A percentile compares a stretch with the other conserved stretches of the same genome.
Evolutionary conservation across 2,888 invertebrate species (phyloP).

Genomic region (Saturnia pavonia): DNA sequence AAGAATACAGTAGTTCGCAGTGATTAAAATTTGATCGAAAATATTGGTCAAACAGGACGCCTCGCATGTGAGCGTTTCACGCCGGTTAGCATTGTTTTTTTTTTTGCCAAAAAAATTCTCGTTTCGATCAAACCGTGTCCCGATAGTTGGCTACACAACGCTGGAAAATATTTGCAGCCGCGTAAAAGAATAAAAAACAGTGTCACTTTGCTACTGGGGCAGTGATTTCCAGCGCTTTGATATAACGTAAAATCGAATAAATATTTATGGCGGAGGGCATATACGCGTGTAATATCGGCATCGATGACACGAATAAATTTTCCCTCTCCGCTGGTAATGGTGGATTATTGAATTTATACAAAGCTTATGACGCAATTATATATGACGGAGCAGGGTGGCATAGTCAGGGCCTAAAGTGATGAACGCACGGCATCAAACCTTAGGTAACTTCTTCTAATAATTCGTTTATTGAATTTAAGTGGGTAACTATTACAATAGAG

Average conservation of each 20-base stretch:
- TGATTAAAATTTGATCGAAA: constrained; percentile 12
- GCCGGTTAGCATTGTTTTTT: neutral
- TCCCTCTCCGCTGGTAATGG: neutral
- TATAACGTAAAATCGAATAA: constrained; percentile 49
- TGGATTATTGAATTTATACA: neutral
- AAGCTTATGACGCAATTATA: neutral
- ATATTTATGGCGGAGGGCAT: constrained; percentile 40
- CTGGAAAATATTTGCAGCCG: constrained; percentile 25
- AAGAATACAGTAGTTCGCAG: neutral
- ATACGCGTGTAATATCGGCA: constrained; percentile 35
- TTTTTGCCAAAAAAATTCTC: constrained; percentile 6
- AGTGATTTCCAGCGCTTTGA: constrained; percentile 53
- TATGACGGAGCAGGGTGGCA: no score
- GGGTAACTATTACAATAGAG: no score
- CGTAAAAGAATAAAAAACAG: constrained; percentile 21
- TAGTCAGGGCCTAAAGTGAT: no score
- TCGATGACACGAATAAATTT: constrained; percentile 19
- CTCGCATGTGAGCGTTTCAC: neutral
- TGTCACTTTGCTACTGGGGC: constrained; percentile 23
- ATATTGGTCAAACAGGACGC: constrained; percentile 19
- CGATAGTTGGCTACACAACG: constrained; percentile 21
- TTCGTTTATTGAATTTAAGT: no score
- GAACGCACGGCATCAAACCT: no score
- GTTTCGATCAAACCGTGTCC: constrained; percentile 15
- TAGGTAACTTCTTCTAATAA: no score